phyloP scores from a whole-genome alignment of 1,140 invertebrate species.

The Drosophila neocordata region DNA sequence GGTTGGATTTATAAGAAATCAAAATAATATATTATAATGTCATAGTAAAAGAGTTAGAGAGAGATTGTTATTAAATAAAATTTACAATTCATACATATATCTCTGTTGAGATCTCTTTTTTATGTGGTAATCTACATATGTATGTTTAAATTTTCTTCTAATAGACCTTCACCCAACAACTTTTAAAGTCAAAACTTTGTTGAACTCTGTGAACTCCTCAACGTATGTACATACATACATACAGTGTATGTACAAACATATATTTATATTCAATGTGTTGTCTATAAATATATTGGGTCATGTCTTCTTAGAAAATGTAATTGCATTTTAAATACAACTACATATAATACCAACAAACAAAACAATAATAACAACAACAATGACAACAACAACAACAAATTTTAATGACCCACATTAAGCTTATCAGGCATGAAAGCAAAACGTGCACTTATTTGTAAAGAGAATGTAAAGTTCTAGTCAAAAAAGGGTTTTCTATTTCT shows the following conservation, averaged over 20 bases:
- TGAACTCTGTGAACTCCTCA: conserved; percentile 18
- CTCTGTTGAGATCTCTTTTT: no score
- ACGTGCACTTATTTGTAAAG: conserved; percentile 62
- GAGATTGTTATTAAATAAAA: no score
- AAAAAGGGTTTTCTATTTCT: conserved; percentile 32
- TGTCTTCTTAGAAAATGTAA: conserved; percentile 42
- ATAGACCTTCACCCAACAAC: not conserved
- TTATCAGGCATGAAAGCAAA: conserved; percentile 55
- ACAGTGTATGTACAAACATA: no score
- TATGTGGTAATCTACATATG: not conserved
- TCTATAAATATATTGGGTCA: conserved; percentile 28
- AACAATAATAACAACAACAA: not conserved
- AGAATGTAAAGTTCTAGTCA: conserved; percentile 37
- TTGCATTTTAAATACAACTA: conserved; percentile 52
- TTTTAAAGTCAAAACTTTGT: conserved; percentile 1
- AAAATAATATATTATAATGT: not conserved
- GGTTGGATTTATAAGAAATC: not conserved
- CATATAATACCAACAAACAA: conserved; percentile 1
- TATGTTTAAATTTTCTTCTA: no score
- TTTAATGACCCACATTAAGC: conserved; percentile 70
- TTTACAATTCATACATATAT: no score
- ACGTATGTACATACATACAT: no score
- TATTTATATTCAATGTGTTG: conserved; percentile 2
- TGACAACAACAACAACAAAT: no score
- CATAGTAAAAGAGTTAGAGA: not conserved